Base-by-base conservation (phyloP, 2,113 vertebrate species). In the Epinephelus cyanopodus region DNA sequence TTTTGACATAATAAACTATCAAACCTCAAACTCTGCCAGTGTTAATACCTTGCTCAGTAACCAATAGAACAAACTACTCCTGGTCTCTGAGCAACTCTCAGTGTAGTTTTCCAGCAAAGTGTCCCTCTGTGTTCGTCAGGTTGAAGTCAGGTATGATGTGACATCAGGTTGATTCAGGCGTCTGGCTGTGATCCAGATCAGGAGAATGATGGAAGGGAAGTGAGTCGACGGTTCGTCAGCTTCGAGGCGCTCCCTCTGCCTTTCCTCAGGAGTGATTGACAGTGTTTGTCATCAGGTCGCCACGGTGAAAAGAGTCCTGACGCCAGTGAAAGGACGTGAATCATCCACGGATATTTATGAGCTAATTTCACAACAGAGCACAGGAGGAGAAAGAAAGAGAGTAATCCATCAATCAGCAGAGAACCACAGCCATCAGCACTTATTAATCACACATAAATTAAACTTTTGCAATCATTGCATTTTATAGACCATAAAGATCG, bases 351-450 rank as follows among this genome's bases (percentile, higher is more conserved):
- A 77, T 64, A 81, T 84, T 87, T 82, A 85, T 81, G 82, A 82
- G 63, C 66, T 81, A 3, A 78, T 90, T 90, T 89, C 84, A 42
- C 84, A 90, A 86, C 77, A 65, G 67, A 54, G n/a, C 73, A 70
- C n/a, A 67, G 76, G 42, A 45, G 74, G 66, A 57, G 37, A 57
- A 57, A 19, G 5, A 52, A 14, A 19, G 42, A 50, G 48, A 63
- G 70, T 0, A 7, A 76, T 52, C 75, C 47, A 63, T 76, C 82
- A 76, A 33, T 69, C 81, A 79, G 72, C 53, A 6, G 8, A 23
- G n/a, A 60, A 23, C 57, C 79, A 18, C 63, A 57, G 29, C 33
- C 56, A 56, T 48, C 69, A 37, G 47, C 62, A n/a, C 17, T 58
- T 48, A 74, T 56, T 88, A 70, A 81, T 79, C 23, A 25, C 13